Percentiles rank a stretch among this genome's conserved stretches.
phyloP scores from a whole-genome alignment of 2,888 invertebrate species.

The Neoascia interrupta region DNA sequence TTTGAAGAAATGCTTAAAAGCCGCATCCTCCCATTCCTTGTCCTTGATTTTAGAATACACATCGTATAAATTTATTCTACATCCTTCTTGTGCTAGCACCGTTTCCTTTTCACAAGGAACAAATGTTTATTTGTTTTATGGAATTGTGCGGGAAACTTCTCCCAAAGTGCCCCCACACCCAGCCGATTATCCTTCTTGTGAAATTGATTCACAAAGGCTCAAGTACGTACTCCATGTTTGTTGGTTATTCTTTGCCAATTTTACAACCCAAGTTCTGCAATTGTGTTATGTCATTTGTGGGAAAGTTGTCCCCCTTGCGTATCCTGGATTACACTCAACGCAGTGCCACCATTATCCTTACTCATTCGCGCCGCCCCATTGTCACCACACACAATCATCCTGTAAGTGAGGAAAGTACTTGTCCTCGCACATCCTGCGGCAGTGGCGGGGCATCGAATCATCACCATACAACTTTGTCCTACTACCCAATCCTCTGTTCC shows the following conservation, averaged over 20 bases:
- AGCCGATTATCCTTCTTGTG: neutral
- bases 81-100: too few species aligned
- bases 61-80: too few species aligned
- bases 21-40: too few species aligned
- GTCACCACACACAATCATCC: constrained; percentile 42
- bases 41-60: too few species aligned
- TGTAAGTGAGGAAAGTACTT: constrained; percentile 49
- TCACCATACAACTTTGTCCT: too few species aligned
- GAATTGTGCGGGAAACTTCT: neutral
- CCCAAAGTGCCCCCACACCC: neutral
- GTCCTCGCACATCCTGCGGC: constrained; percentile 27
- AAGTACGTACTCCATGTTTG: too few species aligned
- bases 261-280: neutral
- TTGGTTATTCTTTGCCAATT: neutral
- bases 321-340: too few species aligned
- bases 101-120: too few species aligned
- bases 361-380: constrained; percentile 22
- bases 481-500: constrained; percentile 1
- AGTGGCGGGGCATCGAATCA: too few species aligned
- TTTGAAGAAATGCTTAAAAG: constrained; percentile 19
- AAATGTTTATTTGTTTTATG: neutral
- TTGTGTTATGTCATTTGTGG: constrained; percentile 24
- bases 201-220: neutral
- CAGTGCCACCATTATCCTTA: constrained; percentile 17
- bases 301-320: neutral